phyloP scores from a whole-genome alignment of 2,888 invertebrate genomes.

The Trimorus sp. region DNA sequence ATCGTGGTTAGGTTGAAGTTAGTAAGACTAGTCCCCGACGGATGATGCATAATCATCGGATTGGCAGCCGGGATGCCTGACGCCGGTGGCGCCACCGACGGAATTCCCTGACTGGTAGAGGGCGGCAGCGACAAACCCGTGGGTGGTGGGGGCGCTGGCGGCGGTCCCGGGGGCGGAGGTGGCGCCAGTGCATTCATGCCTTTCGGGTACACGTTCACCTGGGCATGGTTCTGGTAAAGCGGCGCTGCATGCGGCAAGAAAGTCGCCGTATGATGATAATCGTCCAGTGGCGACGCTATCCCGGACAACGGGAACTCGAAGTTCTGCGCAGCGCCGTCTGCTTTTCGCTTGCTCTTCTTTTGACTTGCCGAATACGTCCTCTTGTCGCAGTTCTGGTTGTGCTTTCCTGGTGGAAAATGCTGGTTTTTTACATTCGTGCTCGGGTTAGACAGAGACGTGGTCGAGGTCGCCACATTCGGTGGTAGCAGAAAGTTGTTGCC shows the following conservation, averaged over 20 bases:
- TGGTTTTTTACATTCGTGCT: constrained; percentile 62
- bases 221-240: constrained; percentile 78
- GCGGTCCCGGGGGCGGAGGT: constrained; percentile 59
- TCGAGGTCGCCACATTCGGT: constrained; percentile 74
- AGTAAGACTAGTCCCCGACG: constrained; percentile 84
- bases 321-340: constrained; percentile 75
- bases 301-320: constrained; percentile 78
- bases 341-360: constrained; percentile 78
- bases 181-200: constrained; percentile 71
- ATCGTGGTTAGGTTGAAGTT: constrained; percentile 92
- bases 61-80: constrained; percentile 71
- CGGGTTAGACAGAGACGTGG: constrained; percentile 64
- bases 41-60: constrained; percentile 78
- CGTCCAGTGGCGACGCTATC: constrained; percentile 77
- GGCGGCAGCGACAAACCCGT: constrained; percentile 49
- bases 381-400: constrained; percentile 79
- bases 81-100: constrained; percentile 66
- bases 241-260: constrained; percentile 75
- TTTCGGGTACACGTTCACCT: constrained; percentile 75
- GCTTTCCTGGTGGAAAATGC: constrained; percentile 68
- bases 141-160: constrained; percentile 54
- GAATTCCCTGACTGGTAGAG: constrained; percentile 65
- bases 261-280: constrained; percentile 76
- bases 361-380: constrained; percentile 73
- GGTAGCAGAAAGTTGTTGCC: constrained; percentile 77